Evolutionary conservation across 1,140 invertebrate genomes (phyloP), one percentile per base, ranked within the genome.

Genomic region (Palaemon carinicauda): DNA sequence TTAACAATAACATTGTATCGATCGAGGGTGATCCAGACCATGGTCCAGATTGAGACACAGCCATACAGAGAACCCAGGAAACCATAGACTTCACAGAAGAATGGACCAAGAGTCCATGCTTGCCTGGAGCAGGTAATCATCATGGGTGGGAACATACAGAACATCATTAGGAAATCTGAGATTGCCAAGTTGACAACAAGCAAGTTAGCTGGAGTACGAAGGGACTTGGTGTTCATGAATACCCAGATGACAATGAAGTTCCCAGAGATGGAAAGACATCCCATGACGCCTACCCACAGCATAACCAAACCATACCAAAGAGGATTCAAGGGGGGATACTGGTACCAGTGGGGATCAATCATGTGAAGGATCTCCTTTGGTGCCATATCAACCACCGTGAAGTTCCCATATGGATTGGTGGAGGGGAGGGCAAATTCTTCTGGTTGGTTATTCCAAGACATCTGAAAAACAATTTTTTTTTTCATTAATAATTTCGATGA

Each of bases 171-270:
- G 41, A 97, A 97, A 90, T 98, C 96, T 14, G 95, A 96, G 91
- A 97, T 94, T 10, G 96, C 96, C 89, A 97, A 92, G 91, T 97
- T 97, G 60, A 97, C 94, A n/a, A 97, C 95, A 33, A 97, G 92
- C 79, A 97, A 91, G 91, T 97, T 97, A 82, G 96, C 96, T 17
- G 96, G 96, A 31, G 95, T 96, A 89, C 96, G 93, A 3, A 97
- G 93, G 69, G 92, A 92, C 91, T 96, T 96, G 1, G 96, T 96
- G 5, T 94, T 93, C 27, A 93, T 93, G 91, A 97, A 97, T 87
- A 97, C 96, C 91, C 95, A 97, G 82, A 97, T 93, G 50, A 97
- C 96, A 92, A 97, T 94, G 51, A 95, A 94, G 90, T 98, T 98
- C 84, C 96, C 96, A 75, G 92, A 80, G n/a, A 95, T 90, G 2